phyloP scores from a whole-genome alignment of 92 coral and sea anemone species.

The Plumapathes pennacea region DNA sequence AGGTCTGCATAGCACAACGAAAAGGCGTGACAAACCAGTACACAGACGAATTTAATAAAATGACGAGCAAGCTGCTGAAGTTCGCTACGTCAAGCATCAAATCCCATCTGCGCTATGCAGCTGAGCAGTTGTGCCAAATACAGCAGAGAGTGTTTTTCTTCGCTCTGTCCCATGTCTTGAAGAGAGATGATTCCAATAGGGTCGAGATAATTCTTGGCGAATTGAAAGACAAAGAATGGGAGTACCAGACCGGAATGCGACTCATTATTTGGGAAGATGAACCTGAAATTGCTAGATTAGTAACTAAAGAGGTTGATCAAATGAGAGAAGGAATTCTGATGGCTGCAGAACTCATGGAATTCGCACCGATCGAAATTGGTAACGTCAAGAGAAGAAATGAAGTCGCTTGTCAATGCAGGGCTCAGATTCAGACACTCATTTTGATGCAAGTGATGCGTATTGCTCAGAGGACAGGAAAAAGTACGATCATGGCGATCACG shows the following conservation, averaged over 20 bases:
- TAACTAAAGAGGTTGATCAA: background rate
- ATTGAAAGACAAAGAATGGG: conserved; percentile 22
- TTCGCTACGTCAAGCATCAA: conserved; percentile 50
- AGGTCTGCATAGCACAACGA: too few species aligned
- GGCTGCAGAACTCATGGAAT: conserved; percentile 53
- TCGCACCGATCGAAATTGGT: conserved; percentile 58
- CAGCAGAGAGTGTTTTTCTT: conserved; percentile 57
- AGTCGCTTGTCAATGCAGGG: conserved; percentile 59
- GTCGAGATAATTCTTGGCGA: conserved; percentile 5
- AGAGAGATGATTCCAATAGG: background rate
- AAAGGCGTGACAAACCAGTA: conserved; percentile 14
- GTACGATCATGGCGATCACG: conserved; percentile 16
- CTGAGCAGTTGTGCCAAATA: conserved; percentile 26
- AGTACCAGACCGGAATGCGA: conserved; percentile 24
- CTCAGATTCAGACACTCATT: conserved; percentile 59
- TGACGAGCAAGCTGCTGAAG: conserved; percentile 42
- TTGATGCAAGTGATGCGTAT: conserved; percentile 29
- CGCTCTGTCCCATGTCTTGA: conserved; percentile 27
- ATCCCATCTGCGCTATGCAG: conserved; percentile 26
- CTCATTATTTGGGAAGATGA: conserved; percentile 1
- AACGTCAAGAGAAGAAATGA: conserved; percentile 62
- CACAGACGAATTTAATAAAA: conserved; percentile 36
- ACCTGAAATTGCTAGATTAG: conserved; percentile 17
- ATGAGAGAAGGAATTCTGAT: conserved; percentile 2
- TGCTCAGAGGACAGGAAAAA: conserved; percentile 7